Percentiles rank a stretch among this genome's conserved stretches.
Conservation (phyloP, 2,113 vertebrate species). For the Hippocampus zosterae region DNA sequence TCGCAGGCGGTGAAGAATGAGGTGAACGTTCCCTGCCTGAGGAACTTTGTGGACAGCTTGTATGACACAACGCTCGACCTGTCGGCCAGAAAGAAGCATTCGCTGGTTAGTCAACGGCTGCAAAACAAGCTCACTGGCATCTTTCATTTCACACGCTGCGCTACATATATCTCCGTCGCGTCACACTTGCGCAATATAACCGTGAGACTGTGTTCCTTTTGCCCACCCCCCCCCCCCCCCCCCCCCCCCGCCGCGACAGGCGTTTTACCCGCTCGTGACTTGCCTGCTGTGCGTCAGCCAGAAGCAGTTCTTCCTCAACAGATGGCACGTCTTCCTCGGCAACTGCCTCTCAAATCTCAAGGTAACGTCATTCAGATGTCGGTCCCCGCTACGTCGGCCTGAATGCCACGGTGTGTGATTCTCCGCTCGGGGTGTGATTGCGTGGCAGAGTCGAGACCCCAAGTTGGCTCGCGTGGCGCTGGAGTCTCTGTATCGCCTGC, state of each 20-base stretch:
- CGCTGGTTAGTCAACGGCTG: constrained; percentile 79
- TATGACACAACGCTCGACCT: constrained; percentile 95
- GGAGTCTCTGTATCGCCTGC: constrained; percentile 92
- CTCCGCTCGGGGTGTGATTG: not conserved
- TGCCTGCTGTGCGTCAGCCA: constrained; percentile 98
- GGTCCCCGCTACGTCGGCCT: not conserved
- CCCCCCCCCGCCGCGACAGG: constrained; percentile 27
- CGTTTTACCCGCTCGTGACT: constrained; percentile 88
- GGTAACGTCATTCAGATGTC: constrained; percentile 61
- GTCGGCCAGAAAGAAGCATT: constrained; percentile 96
- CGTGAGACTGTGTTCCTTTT: too few relatives aligned
- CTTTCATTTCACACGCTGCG: constrained; percentile 20
- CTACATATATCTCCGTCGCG: constrained; percentile 19
- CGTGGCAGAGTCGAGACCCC: constrained; percentile 87
- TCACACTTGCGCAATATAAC: constrained; percentile 13
- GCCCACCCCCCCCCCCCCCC: too few relatives aligned
- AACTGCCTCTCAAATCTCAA: constrained; percentile 98
- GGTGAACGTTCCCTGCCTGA: constrained; percentile 96
- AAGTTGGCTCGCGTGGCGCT: constrained; percentile 98
- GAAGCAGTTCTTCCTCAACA: constrained; percentile 94
- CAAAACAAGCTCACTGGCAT: constrained; percentile 16
- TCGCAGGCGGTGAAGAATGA: constrained; percentile 91
- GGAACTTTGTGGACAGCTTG: constrained; percentile 98
- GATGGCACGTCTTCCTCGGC: constrained; percentile 97
- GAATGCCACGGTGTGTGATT: not conserved